These are phyloP conservation scores for Chiridota heheva DNA, from an alignment of 35 echinoderm and acorn worm genomes.

Conservation along the genomic window DNA sequence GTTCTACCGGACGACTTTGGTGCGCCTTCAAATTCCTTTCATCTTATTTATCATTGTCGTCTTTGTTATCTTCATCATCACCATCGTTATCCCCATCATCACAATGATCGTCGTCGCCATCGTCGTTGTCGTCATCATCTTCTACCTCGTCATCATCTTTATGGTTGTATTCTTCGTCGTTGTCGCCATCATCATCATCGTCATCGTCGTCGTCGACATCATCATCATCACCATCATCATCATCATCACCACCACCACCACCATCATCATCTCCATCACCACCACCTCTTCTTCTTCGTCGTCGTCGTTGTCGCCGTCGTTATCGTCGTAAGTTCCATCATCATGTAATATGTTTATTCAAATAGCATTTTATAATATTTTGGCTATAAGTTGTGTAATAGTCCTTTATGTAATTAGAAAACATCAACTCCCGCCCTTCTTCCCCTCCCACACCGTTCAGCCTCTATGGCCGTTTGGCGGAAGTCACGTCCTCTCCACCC, in stretches of 20 bases:
- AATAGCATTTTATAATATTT: too few species aligned
- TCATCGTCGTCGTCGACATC: slow-evolving; percentile 1
- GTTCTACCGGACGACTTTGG: too few species aligned
- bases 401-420: too few species aligned
- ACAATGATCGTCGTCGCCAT: neutral
- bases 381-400: too few species aligned
- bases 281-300: too few species aligned
- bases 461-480: too few species aligned
- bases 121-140: neutral
- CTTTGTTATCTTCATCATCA: slow-evolving; percentile 8
- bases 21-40: neutral
- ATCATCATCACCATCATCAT: slow-evolving; percentile 16
- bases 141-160: neutral
- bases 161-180: neutral
- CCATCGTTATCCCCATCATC: slow-evolving; percentile 14
- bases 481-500: too few species aligned
- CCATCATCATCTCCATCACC: slow-evolving; percentile 1
- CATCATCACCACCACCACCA: slow-evolving; percentile 10
- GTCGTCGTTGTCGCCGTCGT: too few species aligned
- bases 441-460: too few species aligned
- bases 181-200: slow-evolving; percentile 9
- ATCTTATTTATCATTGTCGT: neutral
- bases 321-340: too few species aligned
- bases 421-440: too few species aligned
- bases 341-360: too few species aligned